Evolutionary conservation across 2,888 invertebrate genomes (phyloP).

Genomic region (Seira sanloemensis): DNA sequence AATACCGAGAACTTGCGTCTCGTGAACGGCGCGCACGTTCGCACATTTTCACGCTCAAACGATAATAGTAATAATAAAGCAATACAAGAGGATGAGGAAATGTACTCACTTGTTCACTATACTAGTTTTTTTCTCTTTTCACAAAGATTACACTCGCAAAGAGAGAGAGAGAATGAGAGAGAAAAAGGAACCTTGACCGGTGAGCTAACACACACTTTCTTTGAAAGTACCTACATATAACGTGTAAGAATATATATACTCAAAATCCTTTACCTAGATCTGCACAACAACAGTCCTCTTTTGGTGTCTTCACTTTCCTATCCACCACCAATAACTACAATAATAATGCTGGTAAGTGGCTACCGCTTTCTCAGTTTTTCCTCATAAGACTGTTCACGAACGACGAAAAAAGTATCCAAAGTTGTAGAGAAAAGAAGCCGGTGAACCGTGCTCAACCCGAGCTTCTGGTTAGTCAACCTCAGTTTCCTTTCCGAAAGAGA

Average conservation of each 20-base stretch:
- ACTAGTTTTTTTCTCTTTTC: neutral
- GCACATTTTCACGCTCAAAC: conserved; percentile 67
- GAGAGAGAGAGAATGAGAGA: neutral
- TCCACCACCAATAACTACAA: conserved; percentile 33
- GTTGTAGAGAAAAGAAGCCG: conserved; percentile 5
- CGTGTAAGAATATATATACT: neutral
- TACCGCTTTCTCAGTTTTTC: conserved; percentile 22
- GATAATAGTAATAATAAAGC: conserved; percentile 30
- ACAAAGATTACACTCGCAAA: neutral
- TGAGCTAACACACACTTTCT: conserved; percentile 7
- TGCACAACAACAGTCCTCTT: neutral
- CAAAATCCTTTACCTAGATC: neutral
- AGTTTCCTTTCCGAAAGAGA: conserved; percentile 16
- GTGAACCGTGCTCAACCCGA: conserved; percentile 12
- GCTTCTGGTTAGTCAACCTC: conserved; percentile 26
- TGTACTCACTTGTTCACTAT: conserved; percentile 16
- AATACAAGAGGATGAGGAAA: neutral
- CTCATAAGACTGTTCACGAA: conserved; percentile 2
- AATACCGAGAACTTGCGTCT: conserved; percentile 72
- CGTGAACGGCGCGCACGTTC: conserved; percentile 71
- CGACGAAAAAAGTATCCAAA: conserved; percentile 13
- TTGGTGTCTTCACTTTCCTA: neutral
- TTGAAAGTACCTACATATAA: too few relatives aligned
- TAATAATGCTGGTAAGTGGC: conserved; percentile 48
- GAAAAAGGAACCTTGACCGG: conserved; percentile 4